These are phyloP conservation scores for Diorhabda elongata DNA, from an alignment of 1,140 invertebrate genomes.

Conservation along the genomic window DNA sequence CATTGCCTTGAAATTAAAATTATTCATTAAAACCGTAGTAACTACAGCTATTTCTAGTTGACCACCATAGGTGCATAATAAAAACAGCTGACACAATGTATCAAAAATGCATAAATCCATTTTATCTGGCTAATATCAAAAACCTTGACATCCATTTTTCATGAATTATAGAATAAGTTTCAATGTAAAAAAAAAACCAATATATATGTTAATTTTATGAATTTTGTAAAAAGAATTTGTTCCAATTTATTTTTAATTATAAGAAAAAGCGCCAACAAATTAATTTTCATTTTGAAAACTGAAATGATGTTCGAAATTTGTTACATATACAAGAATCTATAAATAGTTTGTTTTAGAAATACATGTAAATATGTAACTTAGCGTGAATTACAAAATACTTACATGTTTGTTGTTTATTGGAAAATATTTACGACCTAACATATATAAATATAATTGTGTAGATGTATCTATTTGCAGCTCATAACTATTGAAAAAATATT, in stretches of 20 bases:
- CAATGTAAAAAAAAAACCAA: neutral
- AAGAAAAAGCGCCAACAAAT: neutral
- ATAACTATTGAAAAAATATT: too few species aligned
- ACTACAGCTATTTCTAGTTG: too few species aligned
- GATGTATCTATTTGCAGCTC: neutral
- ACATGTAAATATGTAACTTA: neutral
- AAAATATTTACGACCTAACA: neutral
- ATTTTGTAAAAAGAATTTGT: neutral
- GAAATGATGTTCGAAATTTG: neutral
- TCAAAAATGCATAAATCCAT: too few species aligned
- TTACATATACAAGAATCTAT: neutral
- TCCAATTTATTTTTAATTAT: conserved; percentile 3
- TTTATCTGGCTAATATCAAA: too few species aligned
- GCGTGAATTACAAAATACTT: neutral
- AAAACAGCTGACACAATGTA: too few species aligned
- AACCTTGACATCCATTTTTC: too few species aligned
- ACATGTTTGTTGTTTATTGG: too few species aligned
- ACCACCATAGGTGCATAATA: too few species aligned
- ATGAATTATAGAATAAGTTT: neutral
- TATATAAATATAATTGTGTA: neutral
- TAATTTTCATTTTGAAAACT: neutral
- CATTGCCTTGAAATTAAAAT: too few species aligned
- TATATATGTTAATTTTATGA: neutral
- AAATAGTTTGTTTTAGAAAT: neutral
- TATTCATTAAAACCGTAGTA: too few species aligned